Evolutionary conservation across 2,888 invertebrate genomes (phyloP), one percentile per base, ranked within the genome.

Genomic region (Platycheirus rosarum): DNA sequence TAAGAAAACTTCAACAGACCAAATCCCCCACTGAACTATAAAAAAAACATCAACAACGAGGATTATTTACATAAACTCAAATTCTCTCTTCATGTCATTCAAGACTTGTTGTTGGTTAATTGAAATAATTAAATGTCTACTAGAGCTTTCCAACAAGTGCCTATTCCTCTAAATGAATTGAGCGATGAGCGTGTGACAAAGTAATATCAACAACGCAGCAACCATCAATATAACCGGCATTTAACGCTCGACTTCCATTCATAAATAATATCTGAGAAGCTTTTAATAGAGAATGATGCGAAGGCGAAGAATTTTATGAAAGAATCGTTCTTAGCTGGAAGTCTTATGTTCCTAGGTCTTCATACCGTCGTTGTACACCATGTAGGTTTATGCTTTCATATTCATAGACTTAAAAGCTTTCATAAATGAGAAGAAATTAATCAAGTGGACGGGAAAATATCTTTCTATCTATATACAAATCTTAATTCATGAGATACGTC

Each of bases 61-160:
- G 37, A 48, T 40, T 29, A 73, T 51, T 60, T 44, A 42, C 66
- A 60, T 70, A 40, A 73, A 66, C 60, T 57, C 60, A 26, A 1
- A 26, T 66, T 44, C 29, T 53, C 32, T 42, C 48, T 26, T 40
- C 14, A 20, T 35, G 37, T 20, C 62, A 63, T 57, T 66, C 40
- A n/a, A 11, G 14, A 26, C 40, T 49, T 57, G 29, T 42, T 66
- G 3, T 23, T 23, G 23, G 23, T 23, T 23, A 74, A 66, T 66
- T 66, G 42, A 49, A 26, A 57, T 37, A 40, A 40, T 66, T 48
- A 20, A 55, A 35, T 66, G 74, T 57, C 57, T 65, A 23, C 32
- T 37, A 35, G 57, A 65, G 55, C 44, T 63, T 53, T 37, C 29
- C 3, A 16, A 37, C 40, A 55, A 37, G 13, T 55, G 49, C 26